These are phyloP conservation scores for Sitophilus oryzae DNA, from an alignment of 1,140 invertebrate species.

Conservation along the genomic window DNA sequence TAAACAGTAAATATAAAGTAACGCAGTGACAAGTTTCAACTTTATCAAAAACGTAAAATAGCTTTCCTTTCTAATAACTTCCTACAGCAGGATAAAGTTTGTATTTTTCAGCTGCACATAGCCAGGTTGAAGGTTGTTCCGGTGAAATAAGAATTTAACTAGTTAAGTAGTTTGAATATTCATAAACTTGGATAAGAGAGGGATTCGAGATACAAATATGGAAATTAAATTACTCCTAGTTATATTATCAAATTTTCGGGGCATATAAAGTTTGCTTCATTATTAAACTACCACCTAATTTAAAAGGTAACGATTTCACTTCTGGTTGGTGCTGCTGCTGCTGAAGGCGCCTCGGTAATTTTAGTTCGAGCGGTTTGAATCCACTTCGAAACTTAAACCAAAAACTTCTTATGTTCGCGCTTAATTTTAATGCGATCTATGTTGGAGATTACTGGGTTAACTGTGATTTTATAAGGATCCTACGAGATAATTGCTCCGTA, in stretches of 20 bases:
- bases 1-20: too few relatives aligned
- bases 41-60: not conserved
- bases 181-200: conserved; percentile 32
- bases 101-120: not conserved
- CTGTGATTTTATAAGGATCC: too few relatives aligned
- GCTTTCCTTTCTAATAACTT: too few relatives aligned
- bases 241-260: conserved; percentile 37
- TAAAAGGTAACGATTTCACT: conserved; percentile 28
- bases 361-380: not conserved
- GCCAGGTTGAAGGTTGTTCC: not conserved
- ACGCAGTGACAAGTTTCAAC: too few relatives aligned
- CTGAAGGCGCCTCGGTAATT: conserved; percentile 5
- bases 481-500: not conserved
- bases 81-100: not conserved
- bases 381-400: not conserved
- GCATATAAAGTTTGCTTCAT: conserved; percentile 34
- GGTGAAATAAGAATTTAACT: conserved; percentile 30
- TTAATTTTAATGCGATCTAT: too few relatives aligned
- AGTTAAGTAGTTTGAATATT: conserved; percentile 37
- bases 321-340: conserved; percentile 10
- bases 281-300: conserved; percentile 32
- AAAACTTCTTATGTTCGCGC: conserved; percentile 1
- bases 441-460: too few relatives aligned
- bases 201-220: conserved; percentile 35
- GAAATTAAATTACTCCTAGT: conserved; percentile 38